Evolutionary conservation across 2,113 vertebrate genomes (phyloP), one percentile per base, ranked within the genome.

Genomic region (Melanerpes aurifrons): DNA sequence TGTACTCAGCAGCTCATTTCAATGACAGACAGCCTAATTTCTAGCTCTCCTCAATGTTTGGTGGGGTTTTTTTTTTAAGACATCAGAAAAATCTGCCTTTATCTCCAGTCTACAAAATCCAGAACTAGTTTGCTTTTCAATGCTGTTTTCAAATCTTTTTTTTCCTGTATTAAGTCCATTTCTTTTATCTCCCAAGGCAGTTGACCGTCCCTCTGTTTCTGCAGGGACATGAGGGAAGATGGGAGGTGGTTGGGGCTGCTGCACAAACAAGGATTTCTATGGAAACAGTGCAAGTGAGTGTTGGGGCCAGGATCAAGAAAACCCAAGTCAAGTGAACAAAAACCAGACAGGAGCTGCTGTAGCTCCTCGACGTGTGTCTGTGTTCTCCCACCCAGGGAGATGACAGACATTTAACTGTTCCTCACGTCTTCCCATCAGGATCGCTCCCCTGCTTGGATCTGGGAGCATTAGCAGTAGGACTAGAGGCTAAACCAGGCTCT

Each of bases 271-370:
- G 29, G 21, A 92, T 78, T 78, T 32, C 83, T 87, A 54, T 70
- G 58, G 90, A 48, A 94, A 86, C 71, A 16, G 70, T 37, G 29
- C 2, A 4, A 68, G 56, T 2, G 5, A 32, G 45, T 40, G 31
- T 16, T 77, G 67, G 70, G 87, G 56, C 89, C 40, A 72, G 62
- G 5, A 70, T 37, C 45, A 25, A 80, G 72, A 92, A 93, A 89
- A 57, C 9, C 35, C 28, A 14, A 29, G 48, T 74, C 92, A 87
- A 21, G 45, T 40, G 76, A 89, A 95, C 58, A 95, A 63, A 89
- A 92, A 50, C 4, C 63, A 89, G 76, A 28, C 70, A 47, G 62
- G 50, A 71, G 54, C 31, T 20, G 31, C 75, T 12, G 50, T 4
- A 7, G 37, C 50, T 68, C 83, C 72, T 82, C 28, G 4, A 16